These are phyloP conservation scores for Cranoglanis bouderius DNA, from an alignment of 2,113 vertebrate species.

Conservation along the genomic window DNA sequence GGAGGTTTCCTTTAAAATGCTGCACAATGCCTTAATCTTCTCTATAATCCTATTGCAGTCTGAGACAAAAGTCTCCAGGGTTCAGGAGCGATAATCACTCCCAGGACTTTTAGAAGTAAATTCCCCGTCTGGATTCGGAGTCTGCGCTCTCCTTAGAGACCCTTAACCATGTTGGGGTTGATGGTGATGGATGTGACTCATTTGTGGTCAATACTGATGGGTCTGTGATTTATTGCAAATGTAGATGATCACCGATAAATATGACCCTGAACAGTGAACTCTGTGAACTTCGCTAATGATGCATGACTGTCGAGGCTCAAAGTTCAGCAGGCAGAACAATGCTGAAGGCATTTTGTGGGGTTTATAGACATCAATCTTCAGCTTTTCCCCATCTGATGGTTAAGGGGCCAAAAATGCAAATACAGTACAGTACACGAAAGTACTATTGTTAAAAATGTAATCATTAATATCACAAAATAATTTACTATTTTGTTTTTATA, in stretches of 20 bases:
- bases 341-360: background rate
- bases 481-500: background rate
- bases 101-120: background rate
- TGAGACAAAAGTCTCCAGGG: constrained; percentile 33
- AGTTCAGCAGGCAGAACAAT: background rate
- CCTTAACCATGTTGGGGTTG: background rate
- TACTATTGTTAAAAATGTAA: no score
- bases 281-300: constrained; percentile 2
- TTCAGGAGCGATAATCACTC: constrained; percentile 32
- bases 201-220: background rate
- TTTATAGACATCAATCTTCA: background rate
- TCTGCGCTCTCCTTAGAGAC: background rate
- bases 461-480: background rate
- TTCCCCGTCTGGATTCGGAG: background rate
- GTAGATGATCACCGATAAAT: constrained; percentile 12
- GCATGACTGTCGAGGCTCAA: background rate
- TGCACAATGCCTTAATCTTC: background rate
- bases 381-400: background rate
- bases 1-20: background rate
- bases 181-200: constrained; percentile 15
- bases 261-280: constrained; percentile 11
- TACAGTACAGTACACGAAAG: background rate
- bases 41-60: constrained; percentile 40
- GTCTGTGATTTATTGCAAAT: constrained; percentile 39
- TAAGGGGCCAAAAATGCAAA: background rate